These are phyloP conservation scores for Lasioglossum albipes DNA, from an alignment of 1,140 invertebrate species.

Conservation along the genomic window DNA sequence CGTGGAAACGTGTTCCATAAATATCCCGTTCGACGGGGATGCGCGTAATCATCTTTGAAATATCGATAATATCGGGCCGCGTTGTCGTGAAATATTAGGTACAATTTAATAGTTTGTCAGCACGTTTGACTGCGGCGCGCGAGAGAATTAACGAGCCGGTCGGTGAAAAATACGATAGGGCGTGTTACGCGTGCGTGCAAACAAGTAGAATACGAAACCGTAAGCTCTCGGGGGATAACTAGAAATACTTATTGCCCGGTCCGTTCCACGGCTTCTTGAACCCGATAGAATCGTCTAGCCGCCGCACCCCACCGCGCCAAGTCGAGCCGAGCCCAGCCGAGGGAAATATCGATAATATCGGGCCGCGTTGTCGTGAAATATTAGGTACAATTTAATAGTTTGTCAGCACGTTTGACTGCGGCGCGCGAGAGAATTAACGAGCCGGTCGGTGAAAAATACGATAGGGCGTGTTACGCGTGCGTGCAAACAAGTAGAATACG, in stretches of 20 bases:
- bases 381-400: constrained; percentile 30
- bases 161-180: constrained; percentile 29
- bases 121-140: neutral
- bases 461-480: constrained; percentile 28
- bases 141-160: constrained; percentile 18
- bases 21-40: neutral
- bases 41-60: constrained; percentile 9
- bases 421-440: constrained; percentile 14
- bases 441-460: constrained; percentile 23
- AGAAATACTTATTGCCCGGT: constrained; percentile 45
- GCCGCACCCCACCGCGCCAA: too few species aligned
- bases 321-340: too few species aligned
- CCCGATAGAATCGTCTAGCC: constrained; percentile 47
- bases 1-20: constrained; percentile 2
- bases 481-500: constrained; percentile 21
- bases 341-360: constrained; percentile 17
- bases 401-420: constrained; percentile 16
- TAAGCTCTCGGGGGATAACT: constrained; percentile 15
- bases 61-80: constrained; percentile 16
- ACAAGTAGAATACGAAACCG: constrained; percentile 25
- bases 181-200: constrained; percentile 24
- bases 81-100: constrained; percentile 32
- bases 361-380: constrained; percentile 27
- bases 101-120: constrained; percentile 39
- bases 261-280: constrained; percentile 35